Percentiles rank a stretch among this genome's conserved stretches.
Evolutionary conservation across 2,888 invertebrate species (phyloP).

Genomic region (Tenthredo distinguenda): DNA sequence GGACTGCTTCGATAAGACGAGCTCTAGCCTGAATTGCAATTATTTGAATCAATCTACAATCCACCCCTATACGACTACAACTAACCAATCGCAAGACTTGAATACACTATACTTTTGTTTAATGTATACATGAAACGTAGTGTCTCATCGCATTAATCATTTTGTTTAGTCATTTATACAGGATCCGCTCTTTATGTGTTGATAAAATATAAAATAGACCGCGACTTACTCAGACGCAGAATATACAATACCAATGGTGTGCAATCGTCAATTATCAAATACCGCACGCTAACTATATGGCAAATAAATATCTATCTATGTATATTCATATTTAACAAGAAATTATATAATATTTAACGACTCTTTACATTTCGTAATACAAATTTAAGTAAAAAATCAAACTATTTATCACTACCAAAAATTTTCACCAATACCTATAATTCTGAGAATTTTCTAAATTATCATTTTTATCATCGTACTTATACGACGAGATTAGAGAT

Average conservation of each 20-base stretch:
- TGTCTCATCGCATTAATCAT: constrained; percentile 30
- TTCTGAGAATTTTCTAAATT: background rate
- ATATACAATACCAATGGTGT: background rate
- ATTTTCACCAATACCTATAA: background rate
- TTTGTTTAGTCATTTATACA: constrained; percentile 26
- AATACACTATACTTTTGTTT: background rate
- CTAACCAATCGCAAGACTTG: background rate
- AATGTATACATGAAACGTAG: background rate
- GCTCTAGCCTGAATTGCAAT: constrained; percentile 7
- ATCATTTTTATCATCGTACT: background rate
- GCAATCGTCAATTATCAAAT: constrained; percentile 2
- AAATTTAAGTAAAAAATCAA: background rate
- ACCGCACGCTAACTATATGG: background rate
- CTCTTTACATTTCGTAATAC: background rate
- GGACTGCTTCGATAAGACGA: constrained; percentile 21
- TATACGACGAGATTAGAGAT: background rate
- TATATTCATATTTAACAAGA: background rate
- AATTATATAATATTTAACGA: background rate
- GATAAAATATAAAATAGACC: constrained; percentile 13
- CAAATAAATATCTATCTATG: background rate
- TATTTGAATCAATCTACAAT: constrained; percentile 24
- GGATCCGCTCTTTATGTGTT: background rate
- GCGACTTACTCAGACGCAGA: background rate
- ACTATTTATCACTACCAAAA: background rate
- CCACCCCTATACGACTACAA: background rate